Evolutionary conservation across 2,888 invertebrate species (phyloP).

Genomic region (Andrena flavipes): DNA sequence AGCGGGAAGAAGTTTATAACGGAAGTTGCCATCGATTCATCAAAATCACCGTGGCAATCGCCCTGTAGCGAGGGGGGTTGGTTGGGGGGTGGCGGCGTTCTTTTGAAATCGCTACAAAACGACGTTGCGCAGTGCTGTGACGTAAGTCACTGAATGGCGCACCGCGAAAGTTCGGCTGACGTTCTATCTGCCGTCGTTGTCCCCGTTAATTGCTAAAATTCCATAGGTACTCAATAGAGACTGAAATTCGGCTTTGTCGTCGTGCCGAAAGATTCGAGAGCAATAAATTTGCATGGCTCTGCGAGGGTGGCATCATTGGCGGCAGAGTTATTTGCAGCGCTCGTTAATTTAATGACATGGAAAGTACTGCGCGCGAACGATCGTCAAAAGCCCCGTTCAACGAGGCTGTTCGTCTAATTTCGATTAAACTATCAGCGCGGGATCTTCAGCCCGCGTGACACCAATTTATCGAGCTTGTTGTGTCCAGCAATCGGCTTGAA

Average conservation of each 20-base stretch:
- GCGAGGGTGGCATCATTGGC: not conserved
- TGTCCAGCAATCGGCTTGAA: conserved; percentile 57
- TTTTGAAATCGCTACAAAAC: conserved; percentile 7
- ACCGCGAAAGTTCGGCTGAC: not conserved
- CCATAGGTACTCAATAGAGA: not conserved
- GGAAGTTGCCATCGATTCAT: conserved; percentile 55
- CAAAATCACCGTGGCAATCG: conserved; percentile 55
- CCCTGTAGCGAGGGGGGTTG: too few species aligned
- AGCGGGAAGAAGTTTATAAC: conserved; percentile 57
- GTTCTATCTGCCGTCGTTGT: not conserved
- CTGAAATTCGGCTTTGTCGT: not conserved
- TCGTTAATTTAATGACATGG: conserved; percentile 10
- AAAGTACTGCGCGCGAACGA: conserved; percentile 17
- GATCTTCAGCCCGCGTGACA: conserved; percentile 41
- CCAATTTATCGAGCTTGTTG: conserved; percentile 56
- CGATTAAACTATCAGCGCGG: conserved; percentile 35
- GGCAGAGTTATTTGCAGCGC: not conserved
- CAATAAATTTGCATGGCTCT: not conserved
- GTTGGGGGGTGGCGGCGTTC: not conserved
- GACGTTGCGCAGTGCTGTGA: not conserved
- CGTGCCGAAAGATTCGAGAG: not conserved
- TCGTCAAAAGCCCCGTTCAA: conserved; percentile 1
- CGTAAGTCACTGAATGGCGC: conserved; percentile 13
- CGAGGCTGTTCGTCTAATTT: conserved; percentile 41
- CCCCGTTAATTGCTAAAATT: not conserved